These are phyloP conservation scores for Falco rusticolus DNA, from an alignment of 2,797 vertebrate genomes.

Conservation along the genomic window DNA sequence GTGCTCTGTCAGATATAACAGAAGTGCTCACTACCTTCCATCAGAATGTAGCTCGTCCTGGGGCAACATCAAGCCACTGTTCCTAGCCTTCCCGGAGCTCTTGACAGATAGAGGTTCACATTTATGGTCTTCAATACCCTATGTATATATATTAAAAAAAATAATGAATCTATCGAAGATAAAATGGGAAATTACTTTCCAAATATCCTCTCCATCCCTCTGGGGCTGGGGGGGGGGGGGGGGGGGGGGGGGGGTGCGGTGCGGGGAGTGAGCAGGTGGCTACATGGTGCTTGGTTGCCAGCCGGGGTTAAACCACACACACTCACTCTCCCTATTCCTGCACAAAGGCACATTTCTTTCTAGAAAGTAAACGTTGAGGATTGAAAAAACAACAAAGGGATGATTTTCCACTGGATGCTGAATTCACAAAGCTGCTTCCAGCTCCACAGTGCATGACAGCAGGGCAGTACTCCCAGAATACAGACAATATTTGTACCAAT, in stretches of 20 bases:
- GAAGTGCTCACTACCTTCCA: slow-evolving; percentile 40
- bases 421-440: background rate
- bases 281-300: no score
- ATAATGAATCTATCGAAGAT: background rate
- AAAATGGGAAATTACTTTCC: background rate
- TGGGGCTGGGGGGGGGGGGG: no score
- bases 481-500: background rate
- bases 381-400: background rate
- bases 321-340: background rate
- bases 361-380: background rate
- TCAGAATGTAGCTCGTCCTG: slow-evolving; percentile 1
- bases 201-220: no score
- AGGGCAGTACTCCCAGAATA: background rate
- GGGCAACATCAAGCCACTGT: background rate
- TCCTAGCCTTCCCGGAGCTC: background rate
- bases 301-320: no score
- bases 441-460: background rate
- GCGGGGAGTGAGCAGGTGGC: no score
- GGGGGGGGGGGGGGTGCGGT: no score
- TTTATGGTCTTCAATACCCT: slow-evolving; percentile 60
- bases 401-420: background rate
- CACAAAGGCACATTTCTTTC: background rate
- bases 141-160: background rate
- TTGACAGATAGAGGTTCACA: slow-evolving; percentile 42
- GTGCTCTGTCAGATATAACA: background rate